Conservation (phyloP, 2,888 invertebrate genomes). For the Selenia dentaria region DNA sequence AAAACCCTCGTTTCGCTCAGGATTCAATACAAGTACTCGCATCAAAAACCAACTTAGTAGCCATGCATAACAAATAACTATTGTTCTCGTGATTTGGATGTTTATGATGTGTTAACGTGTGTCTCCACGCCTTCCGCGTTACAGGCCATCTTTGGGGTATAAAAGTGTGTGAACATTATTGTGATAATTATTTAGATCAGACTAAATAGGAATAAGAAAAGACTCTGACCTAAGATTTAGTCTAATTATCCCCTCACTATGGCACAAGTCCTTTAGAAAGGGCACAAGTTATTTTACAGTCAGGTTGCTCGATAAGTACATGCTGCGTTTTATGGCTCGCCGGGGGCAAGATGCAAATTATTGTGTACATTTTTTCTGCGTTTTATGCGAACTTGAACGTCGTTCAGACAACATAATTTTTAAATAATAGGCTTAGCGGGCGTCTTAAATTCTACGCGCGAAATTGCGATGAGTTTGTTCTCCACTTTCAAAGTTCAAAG, state of each 20-base stretch:
- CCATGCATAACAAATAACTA: too few species aligned
- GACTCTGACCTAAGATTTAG: too few species aligned
- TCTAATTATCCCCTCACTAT: background rate
- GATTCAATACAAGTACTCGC: too few species aligned
- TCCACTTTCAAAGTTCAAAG: background rate
- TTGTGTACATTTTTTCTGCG: slow-evolving; percentile 21
- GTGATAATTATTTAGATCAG: too few species aligned
- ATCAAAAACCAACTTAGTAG: too few species aligned
- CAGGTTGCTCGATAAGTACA: slow-evolving; percentile 16
- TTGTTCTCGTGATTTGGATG: too few species aligned
- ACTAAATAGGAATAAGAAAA: too few species aligned
- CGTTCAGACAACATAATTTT: slow-evolving; percentile 16
- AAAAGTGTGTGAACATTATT: too few species aligned
- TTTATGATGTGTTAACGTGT: too few species aligned
- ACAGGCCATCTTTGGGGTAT: too few species aligned
- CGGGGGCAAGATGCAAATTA: slow-evolving; percentile 18
- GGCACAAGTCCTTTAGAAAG: slow-evolving; percentile 5
- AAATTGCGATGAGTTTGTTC: background rate
- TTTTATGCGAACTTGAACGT: slow-evolving; percentile 17
- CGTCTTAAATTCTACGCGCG: slow-evolving; percentile 3
- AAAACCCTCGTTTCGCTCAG: too few species aligned
- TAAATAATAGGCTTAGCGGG: slow-evolving; percentile 6
- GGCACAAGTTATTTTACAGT: slow-evolving; percentile 17
- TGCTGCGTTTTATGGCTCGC: slow-evolving; percentile 19
- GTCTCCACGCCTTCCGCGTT: too few species aligned